phyloP scores from a whole-genome alignment of 1,140 invertebrate genomes.

The Penaeus indicus region DNA sequence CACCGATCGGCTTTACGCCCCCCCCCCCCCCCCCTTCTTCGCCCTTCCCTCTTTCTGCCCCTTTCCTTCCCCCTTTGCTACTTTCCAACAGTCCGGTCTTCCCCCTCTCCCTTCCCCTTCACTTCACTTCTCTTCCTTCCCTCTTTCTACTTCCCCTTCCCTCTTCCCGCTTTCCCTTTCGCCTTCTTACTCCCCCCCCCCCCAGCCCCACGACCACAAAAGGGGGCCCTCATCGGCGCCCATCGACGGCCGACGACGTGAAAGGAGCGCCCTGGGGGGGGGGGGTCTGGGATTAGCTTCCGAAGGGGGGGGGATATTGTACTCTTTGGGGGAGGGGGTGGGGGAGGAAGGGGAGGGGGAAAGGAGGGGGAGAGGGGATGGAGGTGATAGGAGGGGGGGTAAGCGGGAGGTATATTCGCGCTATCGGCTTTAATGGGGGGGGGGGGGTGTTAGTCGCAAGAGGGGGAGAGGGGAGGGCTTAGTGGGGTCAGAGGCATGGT shows the following conservation, averaged over 20 bases:
- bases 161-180: too few species aligned
- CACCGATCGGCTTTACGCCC: not conserved
- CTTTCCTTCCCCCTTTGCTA: not conserved
- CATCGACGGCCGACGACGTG: too few species aligned
- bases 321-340: too few species aligned
- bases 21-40: conserved; percentile 9
- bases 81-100: not conserved
- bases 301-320: not conserved
- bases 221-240: too few species aligned
- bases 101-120: not conserved
- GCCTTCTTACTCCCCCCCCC: too few species aligned
- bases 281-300: too few species aligned
- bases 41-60: not conserved
- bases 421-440: not conserved
- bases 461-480: too few species aligned
- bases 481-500: too few species aligned
- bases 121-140: not conserved
- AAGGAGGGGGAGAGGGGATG: not conserved
- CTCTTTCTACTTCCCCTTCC: not conserved
- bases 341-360: not conserved
- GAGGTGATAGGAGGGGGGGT: not conserved
- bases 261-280: too few species aligned
- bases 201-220: too few species aligned
- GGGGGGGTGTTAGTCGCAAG: not conserved
- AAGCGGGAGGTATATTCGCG: not conserved